A percentile compares a stretch with the other conserved stretches of the same genome.
Evolutionary conservation across 2,113 vertebrate genomes (phyloP).

Genomic region (Himantopus leucocephalus): DNA sequence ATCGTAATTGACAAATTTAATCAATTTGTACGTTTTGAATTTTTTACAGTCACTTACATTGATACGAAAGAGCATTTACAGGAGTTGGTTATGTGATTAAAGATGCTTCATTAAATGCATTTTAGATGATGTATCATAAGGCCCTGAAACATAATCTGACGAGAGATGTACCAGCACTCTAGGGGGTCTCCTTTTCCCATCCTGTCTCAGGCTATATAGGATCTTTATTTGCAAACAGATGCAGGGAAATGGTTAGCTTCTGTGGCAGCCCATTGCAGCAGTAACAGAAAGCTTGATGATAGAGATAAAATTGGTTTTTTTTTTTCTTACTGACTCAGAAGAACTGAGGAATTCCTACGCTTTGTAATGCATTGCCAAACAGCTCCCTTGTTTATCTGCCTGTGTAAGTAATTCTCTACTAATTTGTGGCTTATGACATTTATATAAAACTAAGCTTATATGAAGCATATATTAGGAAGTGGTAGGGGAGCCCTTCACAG

Average conservation of each 20-base stretch:
- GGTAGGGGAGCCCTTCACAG: background rate
- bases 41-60: background rate
- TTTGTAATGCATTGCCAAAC: background rate
- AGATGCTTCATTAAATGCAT: background rate
- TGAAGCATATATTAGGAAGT: background rate
- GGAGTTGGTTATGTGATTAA: background rate
- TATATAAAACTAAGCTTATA: background rate
- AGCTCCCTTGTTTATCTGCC: background rate
- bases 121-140: background rate
- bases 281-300: background rate
- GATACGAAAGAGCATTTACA: background rate
- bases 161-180: background rate
- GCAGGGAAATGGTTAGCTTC: background rate
- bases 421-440: background rate
- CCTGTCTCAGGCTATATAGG: background rate
- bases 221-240: background rate
- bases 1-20: background rate
- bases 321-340: background rate
- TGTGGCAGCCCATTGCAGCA: background rate
- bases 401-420: background rate
- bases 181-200: background rate
- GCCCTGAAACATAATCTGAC: background rate
- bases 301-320: background rate
- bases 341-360: background rate
- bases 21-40: background rate